phyloP scores from a whole-genome alignment of 92 coral and sea anemone species.

The Phenganax subtilis region DNA sequence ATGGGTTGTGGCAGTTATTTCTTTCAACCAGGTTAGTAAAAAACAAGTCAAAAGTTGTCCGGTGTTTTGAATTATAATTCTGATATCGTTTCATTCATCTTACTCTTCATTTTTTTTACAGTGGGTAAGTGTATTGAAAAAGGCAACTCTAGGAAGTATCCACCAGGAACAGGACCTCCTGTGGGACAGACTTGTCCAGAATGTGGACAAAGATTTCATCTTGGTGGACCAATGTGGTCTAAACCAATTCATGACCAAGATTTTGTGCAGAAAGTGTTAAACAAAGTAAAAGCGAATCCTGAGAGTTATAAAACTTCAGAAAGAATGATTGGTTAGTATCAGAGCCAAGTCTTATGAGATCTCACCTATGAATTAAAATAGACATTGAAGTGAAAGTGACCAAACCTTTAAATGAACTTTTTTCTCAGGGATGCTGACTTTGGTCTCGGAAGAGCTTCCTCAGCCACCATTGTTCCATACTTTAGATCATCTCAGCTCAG shows the following conservation, averaged over 20 bases:
- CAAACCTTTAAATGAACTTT: neutral
- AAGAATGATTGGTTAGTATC: conserved; percentile 81
- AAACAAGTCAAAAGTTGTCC: neutral
- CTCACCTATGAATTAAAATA: neutral
- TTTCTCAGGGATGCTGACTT: conserved; percentile 60
- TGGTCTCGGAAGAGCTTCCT: conserved; percentile 69
- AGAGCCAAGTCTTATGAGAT: neutral
- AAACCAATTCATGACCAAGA: conserved; percentile 67
- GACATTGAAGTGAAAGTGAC: neutral
- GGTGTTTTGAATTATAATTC: neutral
- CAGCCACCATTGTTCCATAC: conserved; percentile 68
- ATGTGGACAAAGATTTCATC: conserved; percentile 68
- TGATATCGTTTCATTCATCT: no score
- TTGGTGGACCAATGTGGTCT: conserved; percentile 96
- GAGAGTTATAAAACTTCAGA: conserved; percentile 73
- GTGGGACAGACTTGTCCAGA: conserved; percentile 74
- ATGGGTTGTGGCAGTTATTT: conserved; percentile 88
- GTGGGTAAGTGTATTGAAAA: conserved; percentile 88
- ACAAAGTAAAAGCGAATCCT: conserved; percentile 57
- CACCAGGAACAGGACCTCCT: conserved; percentile 91
- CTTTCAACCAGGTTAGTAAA: conserved; percentile 74
- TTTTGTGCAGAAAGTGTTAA: conserved; percentile 54
- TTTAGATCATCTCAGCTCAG: conserved; percentile 69
- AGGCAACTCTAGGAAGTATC: conserved; percentile 80
- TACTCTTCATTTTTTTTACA: conserved; percentile 16